Percentiles rank a stretch among this genome's conserved stretches.
Conservation (phyloP, 2,888 invertebrate species). For the Nasonia oneida region DNA sequence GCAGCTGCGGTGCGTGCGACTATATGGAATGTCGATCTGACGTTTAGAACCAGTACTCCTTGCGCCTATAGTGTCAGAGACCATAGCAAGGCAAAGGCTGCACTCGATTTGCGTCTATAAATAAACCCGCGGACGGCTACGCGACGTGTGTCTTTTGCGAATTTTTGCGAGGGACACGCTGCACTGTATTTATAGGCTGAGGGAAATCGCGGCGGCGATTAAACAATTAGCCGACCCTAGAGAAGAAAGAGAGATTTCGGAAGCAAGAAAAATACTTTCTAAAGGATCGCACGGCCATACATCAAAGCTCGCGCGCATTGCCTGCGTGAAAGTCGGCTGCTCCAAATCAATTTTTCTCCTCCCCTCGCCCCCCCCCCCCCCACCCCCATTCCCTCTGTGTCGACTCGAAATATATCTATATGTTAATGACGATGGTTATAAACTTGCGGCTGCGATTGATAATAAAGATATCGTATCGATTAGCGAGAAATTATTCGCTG, state of each 20-base stretch:
- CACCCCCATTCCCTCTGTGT: background rate
- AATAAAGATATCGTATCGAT: background rate
- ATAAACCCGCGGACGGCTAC: conserved; percentile 14
- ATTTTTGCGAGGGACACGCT: conserved; percentile 4
- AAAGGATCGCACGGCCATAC: conserved; percentile 24
- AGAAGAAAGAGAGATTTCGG: background rate
- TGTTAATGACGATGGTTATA: background rate
- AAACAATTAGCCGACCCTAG: background rate
- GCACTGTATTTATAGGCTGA: background rate
- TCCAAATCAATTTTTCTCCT: conserved; percentile 32
- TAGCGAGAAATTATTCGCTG: background rate
- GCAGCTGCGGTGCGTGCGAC: background rate
- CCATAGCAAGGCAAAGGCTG: conserved; percentile 44
- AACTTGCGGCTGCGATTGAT: background rate
- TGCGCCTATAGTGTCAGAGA: conserved; percentile 7
- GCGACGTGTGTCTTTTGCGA: conserved; percentile 1
- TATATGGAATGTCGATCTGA: conserved; percentile 42
- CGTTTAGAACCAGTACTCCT: conserved; percentile 41
- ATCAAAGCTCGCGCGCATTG: background rate
- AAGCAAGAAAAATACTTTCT: conserved; percentile 50
- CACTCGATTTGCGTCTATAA: conserved; percentile 48
- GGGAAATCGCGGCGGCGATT: background rate
- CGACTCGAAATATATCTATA: background rate
- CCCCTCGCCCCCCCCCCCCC: no score
- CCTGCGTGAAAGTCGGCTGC: conserved; percentile 38